These are phyloP conservation scores for Polydrusus pterygomalis DNA, from an alignment of 2,888 invertebrate genomes.

Conservation along the genomic window DNA sequence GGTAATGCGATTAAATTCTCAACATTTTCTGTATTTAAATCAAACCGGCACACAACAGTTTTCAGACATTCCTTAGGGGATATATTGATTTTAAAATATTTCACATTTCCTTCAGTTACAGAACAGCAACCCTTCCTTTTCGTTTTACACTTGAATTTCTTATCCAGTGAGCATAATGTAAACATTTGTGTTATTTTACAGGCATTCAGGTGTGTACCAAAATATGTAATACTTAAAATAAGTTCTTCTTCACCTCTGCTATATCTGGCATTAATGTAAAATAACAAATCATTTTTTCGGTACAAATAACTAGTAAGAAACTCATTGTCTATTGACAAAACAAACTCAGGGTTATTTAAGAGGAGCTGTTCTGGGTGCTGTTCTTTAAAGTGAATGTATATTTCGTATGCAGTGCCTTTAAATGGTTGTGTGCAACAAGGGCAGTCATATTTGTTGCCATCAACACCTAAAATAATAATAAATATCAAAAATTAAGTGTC, in stretches of 20 bases:
- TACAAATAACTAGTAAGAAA: not conserved
- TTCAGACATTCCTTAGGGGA: not conserved
- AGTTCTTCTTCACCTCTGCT: constrained; percentile 8
- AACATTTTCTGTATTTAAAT: constrained; percentile 12
- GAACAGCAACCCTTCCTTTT: not conserved
- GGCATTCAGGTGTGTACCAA: constrained; percentile 3
- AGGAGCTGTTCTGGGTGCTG: not conserved
- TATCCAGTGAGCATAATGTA: not conserved
- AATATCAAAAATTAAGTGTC: too few species aligned
- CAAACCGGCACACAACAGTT: not conserved
- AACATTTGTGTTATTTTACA: constrained; percentile 1
- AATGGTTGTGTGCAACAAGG: constrained; percentile 10
- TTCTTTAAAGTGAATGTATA: constrained; percentile 13
- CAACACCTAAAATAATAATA: not conserved
- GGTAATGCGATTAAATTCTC: not conserved
- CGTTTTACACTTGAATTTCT: not conserved
- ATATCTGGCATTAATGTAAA: constrained; percentile 13
- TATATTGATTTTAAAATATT: not conserved
- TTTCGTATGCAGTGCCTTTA: constrained; percentile 3
- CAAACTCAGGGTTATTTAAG: not conserved
- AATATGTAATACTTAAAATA: not conserved
- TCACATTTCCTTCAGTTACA: not conserved
- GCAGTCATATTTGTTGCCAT: constrained; percentile 5
- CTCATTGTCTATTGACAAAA: constrained; percentile 13
- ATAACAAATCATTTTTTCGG: constrained; percentile 3